Conservation (phyloP, 1,140 invertebrate species). For the Meloidogyne chitwoodi region DNA sequence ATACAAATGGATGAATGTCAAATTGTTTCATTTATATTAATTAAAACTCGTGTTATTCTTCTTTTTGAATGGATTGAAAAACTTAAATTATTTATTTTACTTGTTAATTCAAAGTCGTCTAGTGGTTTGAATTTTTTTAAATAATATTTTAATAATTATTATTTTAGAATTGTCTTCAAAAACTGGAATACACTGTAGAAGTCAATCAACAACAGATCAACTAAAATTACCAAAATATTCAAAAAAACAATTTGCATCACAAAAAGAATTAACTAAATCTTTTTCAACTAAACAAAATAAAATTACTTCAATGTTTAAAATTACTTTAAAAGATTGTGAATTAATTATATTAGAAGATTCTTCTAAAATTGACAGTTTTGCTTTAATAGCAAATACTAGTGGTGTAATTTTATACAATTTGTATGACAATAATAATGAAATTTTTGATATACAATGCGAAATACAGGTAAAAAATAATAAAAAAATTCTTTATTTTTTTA, state of each 20-base stretch:
- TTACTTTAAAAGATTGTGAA: constrained; percentile 91
- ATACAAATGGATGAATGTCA: constrained; percentile 55
- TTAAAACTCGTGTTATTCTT: constrained; percentile 89
- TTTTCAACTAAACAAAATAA: not conserved
- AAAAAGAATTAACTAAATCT: not conserved
- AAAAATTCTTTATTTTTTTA: constrained; percentile 43
- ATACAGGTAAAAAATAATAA: constrained; percentile 34
- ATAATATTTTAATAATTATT: too few species aligned
- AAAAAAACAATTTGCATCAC: not conserved
- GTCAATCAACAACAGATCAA: not conserved
- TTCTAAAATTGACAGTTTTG: constrained; percentile 71
- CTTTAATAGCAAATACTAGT: constrained; percentile 69
- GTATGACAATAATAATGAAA: constrained; percentile 52
- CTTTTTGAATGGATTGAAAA: constrained; percentile 88
- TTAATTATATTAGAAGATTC: constrained; percentile 86
- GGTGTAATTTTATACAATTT: constrained; percentile 75
- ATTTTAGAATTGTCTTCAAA: not conserved
- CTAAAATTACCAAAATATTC: not conserved
- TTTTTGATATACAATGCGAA: constrained; percentile 61
- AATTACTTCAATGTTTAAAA: constrained; percentile 72
- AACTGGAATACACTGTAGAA: not conserved
- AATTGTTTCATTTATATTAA: constrained; percentile 76
- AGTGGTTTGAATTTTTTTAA: constrained; percentile 40
- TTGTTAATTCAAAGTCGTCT: constrained; percentile 41
- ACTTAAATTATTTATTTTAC: constrained; percentile 74